Conservation (phyloP, 92 coral and sea anemone species). For the Hydrozoanthus gracilis region DNA sequence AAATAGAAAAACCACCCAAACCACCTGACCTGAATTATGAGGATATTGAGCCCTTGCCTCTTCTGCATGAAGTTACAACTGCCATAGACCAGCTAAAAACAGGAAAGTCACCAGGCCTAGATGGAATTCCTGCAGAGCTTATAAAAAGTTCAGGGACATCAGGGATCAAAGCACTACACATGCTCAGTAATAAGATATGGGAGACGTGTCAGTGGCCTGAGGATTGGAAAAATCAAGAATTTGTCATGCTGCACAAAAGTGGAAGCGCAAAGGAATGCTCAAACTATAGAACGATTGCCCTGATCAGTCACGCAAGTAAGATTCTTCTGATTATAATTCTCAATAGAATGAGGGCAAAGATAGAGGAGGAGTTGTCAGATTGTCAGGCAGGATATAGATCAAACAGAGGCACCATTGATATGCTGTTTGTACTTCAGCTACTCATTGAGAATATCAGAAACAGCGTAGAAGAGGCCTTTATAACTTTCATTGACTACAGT, state of each 20-base stretch:
- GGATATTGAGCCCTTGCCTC: not conserved
- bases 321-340: not conserved
- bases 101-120: constrained; percentile 3
- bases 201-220: not conserved
- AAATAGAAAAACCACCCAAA: not conserved
- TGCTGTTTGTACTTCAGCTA: not conserved
- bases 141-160: not conserved
- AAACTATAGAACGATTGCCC: not conserved
- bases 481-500: not conserved
- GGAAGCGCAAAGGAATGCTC: not conserved
- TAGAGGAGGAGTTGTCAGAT: not conserved
- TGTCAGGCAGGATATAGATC: not conserved
- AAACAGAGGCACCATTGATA: not conserved
- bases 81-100: not conserved
- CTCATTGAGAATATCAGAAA: not conserved
- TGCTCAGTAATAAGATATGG: not conserved
- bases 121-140: not conserved
- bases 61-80: not conserved
- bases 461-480: not conserved
- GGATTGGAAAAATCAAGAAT: not conserved
- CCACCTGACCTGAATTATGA: not conserved
- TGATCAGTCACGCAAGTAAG: too few relatives aligned
- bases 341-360: not conserved
- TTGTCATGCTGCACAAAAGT: not conserved
- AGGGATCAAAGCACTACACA: not conserved